phyloP scores from a whole-genome alignment of 2,888 invertebrate genomes.

The Aphidoletes aphidimyza region DNA sequence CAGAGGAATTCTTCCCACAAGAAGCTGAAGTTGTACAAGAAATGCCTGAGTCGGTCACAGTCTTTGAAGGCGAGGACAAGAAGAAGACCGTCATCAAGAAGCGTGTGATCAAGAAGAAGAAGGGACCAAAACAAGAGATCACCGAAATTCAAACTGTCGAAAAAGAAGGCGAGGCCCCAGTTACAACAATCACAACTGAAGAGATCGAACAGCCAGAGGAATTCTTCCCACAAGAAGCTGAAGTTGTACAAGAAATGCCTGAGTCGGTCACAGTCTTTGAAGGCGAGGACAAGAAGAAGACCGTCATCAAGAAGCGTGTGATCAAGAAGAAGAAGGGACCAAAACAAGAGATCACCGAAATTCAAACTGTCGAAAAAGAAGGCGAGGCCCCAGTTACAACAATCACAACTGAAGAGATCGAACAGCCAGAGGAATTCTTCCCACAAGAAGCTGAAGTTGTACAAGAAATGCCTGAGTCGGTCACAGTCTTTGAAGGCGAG shows the following conservation, averaged over 20 bases:
- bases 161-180: conserved; percentile 58
- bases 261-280: conserved; percentile 54
- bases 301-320: conserved; percentile 62
- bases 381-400: conserved; percentile 61
- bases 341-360: conserved; percentile 63
- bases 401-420: conserved; percentile 38
- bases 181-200: conserved; percentile 60
- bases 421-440: conserved; percentile 57
- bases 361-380: conserved; percentile 64
- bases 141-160: conserved; percentile 65
- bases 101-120: conserved; percentile 65
- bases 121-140: conserved; percentile 64
- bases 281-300: conserved; percentile 61
- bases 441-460: conserved; percentile 59
- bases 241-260: conserved; percentile 59
- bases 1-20: conserved; percentile 3
- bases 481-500: conserved; percentile 58
- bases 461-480: conserved; percentile 57
- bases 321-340: conserved; percentile 62
- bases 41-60: conserved; percentile 64
- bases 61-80: conserved; percentile 63
- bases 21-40: conserved; percentile 62
- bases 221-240: conserved; percentile 58
- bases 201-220: conserved; percentile 55
- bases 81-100: conserved; percentile 61